phyloP scores from a whole-genome alignment of 2,113 vertebrate species.

The Eonycteris spelaea region DNA sequence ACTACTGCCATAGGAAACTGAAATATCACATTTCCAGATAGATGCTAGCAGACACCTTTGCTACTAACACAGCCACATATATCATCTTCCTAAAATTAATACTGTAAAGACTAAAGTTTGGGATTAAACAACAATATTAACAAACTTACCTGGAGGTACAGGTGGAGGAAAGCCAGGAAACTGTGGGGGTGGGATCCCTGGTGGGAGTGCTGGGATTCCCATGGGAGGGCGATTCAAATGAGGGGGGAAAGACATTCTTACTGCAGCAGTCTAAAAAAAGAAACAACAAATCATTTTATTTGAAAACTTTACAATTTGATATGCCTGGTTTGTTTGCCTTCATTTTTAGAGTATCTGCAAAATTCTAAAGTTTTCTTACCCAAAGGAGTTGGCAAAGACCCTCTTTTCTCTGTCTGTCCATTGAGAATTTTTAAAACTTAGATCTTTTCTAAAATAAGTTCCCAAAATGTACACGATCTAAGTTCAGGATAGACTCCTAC shows the following conservation, averaged over 20 bases:
- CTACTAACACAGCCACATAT: background rate
- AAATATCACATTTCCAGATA: background rate
- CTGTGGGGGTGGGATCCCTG: constrained; percentile 95
- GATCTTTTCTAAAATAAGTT: constrained; percentile 77
- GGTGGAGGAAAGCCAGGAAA: constrained; percentile 95
- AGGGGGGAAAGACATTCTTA: constrained; percentile 96
- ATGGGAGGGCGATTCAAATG: constrained; percentile 96
- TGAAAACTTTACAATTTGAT: constrained; percentile 43
- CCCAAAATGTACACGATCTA: constrained; percentile 74
- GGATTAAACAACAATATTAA: background rate
- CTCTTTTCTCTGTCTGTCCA: constrained; percentile 76
- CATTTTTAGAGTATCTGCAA: constrained; percentile 77
- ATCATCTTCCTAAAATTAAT: background rate
- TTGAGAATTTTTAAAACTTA: constrained; percentile 76
- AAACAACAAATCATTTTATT: constrained; percentile 63
- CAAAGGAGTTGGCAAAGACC: constrained; percentile 75
- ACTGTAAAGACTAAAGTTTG: background rate
- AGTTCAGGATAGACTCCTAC: constrained; percentile 74
- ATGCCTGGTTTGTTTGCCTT: constrained; percentile 68
- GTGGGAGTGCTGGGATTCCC: constrained; percentile 93
- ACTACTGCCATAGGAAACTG: background rate
- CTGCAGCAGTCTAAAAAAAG: constrained; percentile 84
- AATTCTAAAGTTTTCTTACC: constrained; percentile 77
- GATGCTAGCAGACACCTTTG: background rate
- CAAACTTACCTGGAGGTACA: constrained; percentile 89